Conservation (phyloP, 2,113 vertebrate genomes). For the Vulpes vulpes region DNA sequence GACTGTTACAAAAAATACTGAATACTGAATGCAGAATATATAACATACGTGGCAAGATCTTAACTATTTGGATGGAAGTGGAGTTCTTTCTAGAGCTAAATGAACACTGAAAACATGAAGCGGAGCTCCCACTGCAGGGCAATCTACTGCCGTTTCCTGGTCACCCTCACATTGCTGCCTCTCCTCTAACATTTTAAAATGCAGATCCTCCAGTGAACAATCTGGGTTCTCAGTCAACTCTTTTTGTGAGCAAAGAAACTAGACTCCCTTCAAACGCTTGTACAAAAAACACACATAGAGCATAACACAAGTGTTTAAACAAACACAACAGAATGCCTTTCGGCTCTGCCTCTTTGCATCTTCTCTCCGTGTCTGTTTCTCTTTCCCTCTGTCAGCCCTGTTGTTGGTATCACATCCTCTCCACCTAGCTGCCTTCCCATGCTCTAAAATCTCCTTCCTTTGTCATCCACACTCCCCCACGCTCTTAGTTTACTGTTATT, state of each 20-base stretch:
- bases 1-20: neutral
- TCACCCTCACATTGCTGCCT: neutral
- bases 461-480: neutral
- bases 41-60: neutral
- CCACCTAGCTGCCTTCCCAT: neutral
- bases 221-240: neutral
- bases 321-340: neutral
- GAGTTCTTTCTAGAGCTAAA: neutral
- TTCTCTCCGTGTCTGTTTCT: neutral
- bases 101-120: neutral
- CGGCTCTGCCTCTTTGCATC: neutral
- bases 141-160: neutral
- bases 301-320: neutral
- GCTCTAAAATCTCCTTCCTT: neutral
- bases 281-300: neutral
- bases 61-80: neutral
- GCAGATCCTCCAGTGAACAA: neutral
- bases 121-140: neutral
- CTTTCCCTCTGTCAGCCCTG: neutral
- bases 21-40: neutral
- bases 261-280: neutral
- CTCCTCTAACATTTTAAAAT: constrained; percentile 32
- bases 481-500: neutral
- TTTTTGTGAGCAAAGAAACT: constrained; percentile 30
- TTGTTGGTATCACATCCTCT: neutral